phyloP scores from a whole-genome alignment of 2,797 vertebrate species.

The Tangara arthus region DNA sequence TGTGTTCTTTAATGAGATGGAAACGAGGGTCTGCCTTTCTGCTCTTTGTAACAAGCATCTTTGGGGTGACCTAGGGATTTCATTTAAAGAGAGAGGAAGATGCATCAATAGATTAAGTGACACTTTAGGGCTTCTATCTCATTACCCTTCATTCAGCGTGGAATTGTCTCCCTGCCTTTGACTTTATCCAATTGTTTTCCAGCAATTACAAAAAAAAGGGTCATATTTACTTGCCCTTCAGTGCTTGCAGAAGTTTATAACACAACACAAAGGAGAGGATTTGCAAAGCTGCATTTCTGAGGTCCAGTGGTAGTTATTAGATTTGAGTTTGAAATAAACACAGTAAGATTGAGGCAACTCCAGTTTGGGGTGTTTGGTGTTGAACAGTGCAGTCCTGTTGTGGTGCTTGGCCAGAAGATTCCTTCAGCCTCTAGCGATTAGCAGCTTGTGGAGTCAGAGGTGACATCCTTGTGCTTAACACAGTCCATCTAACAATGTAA shows the following conservation, averaged over 20 bases:
- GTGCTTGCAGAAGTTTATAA: not conserved
- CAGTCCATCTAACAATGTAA: fast-evolving
- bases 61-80: not conserved
- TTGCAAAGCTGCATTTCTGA: not conserved
- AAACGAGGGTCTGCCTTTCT: not conserved
- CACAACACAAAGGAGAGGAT: not conserved
- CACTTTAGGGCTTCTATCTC: not conserved
- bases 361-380: not conserved
- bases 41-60: not conserved
- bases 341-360: not conserved
- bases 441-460: not conserved
- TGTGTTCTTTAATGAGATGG: not conserved
- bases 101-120: not conserved
- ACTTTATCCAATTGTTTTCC: not conserved
- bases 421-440: not conserved
- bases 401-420: not conserved
- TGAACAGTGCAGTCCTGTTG: not conserved
- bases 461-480: not conserved
- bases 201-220: not conserved
- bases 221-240: not conserved
- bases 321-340: not conserved
- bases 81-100: not conserved
- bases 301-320: not conserved
- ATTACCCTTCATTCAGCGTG: not conserved
- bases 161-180: not conserved